These are phyloP conservation scores for Nebria brevicollis DNA, from an alignment of 2,888 invertebrate species.

Conservation along the genomic window DNA sequence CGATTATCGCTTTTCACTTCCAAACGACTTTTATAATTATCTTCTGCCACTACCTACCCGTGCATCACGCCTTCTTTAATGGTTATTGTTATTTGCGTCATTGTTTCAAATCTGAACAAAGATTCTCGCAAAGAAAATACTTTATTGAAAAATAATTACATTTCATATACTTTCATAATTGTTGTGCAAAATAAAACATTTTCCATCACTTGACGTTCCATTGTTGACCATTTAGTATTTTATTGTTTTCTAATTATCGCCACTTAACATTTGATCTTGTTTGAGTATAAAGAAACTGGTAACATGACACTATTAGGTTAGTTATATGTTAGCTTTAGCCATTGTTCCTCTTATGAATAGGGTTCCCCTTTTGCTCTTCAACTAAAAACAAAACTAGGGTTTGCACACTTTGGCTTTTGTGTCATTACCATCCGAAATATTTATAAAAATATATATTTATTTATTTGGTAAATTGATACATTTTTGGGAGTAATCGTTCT, in stretches of 20 bases:
- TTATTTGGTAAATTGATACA: too few species aligned
- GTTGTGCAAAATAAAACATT: neutral
- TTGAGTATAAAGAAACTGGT: neutral
- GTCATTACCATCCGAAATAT: too few species aligned
- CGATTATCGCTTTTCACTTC: constrained; percentile 15
- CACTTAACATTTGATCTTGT: constrained; percentile 1
- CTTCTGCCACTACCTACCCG: neutral
- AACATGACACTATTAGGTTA: neutral
- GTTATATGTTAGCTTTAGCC: neutral
- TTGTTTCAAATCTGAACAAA: neutral
- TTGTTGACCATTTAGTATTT: neutral
- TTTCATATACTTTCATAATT: neutral
- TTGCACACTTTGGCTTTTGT: neutral
- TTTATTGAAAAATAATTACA: neutral
- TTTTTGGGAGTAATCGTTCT: too few species aligned
- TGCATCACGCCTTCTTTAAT: neutral
- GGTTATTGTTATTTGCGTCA: neutral
- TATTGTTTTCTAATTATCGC: neutral
- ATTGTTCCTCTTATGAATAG: constrained; percentile 1
- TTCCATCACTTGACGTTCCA: neutral
- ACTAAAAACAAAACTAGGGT: neutral
- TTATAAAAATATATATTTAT: too few species aligned
- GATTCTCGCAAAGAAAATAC: neutral
- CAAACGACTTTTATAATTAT: constrained; percentile 31
- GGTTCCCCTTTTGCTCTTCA: neutral